A percentile compares a stretch with the other conserved stretches of the same genome.
Conservation (phyloP, 2,888 invertebrate species). For the Ormia ochracea region DNA sequence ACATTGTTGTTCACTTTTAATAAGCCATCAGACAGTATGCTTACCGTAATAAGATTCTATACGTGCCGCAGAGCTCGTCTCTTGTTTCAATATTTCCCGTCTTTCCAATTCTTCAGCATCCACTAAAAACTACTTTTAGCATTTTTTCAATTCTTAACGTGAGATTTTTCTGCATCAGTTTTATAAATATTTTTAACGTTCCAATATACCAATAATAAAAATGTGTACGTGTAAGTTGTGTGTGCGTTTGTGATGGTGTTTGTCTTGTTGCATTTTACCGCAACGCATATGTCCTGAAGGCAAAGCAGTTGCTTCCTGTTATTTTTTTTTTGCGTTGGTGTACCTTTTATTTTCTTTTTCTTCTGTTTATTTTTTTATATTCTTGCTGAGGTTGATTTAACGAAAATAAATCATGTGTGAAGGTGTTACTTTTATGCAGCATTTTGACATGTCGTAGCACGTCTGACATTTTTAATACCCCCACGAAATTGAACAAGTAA, state of each 20-base stretch:
- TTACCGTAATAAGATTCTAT: slow-evolving; percentile 51
- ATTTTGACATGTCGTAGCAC: slow-evolving; percentile 64
- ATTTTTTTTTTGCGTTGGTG: slow-evolving; percentile 35
- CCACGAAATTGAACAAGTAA: slow-evolving; percentile 67
- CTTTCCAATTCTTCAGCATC: background rate
- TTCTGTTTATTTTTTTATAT: background rate
- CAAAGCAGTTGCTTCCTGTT: slow-evolving; percentile 61
- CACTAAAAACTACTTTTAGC: slow-evolving; percentile 40
- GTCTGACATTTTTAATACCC: slow-evolving; percentile 75
- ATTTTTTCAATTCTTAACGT: slow-evolving; percentile 31
- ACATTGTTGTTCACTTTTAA: slow-evolving; percentile 47
- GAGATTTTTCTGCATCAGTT: slow-evolving; percentile 25
- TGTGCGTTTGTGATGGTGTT: background rate
- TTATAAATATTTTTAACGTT: slow-evolving; percentile 44
- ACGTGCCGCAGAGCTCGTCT: slow-evolving; percentile 38
- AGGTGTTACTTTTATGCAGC: slow-evolving; percentile 70
- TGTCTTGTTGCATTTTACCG: slow-evolving; percentile 64
- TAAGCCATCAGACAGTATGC: slow-evolving; percentile 53
- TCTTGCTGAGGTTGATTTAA: slow-evolving; percentile 67
- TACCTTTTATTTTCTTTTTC: slow-evolving; percentile 21
- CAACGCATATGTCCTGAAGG: slow-evolving; percentile 63
- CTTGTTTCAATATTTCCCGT: background rate
- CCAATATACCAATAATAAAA: slow-evolving; percentile 8
- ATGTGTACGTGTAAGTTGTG: background rate
- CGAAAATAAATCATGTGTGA: slow-evolving; percentile 74